phyloP scores from a whole-genome alignment of 23 tunicate species.

The Halocynthia aurantium region DNA sequence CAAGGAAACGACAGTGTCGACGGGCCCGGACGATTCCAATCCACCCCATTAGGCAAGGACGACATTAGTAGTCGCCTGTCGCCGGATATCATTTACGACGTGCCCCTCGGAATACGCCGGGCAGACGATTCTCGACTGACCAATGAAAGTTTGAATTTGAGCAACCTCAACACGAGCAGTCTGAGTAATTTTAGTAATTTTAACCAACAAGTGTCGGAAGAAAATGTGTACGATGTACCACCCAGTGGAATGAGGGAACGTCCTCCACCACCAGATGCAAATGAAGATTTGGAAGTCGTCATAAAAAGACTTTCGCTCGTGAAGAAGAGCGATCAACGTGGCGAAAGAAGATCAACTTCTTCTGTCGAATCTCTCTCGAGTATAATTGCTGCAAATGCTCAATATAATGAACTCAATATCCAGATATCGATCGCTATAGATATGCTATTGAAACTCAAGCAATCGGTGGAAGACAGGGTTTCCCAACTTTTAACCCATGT shows the following conservation, averaged over 20 bases:
- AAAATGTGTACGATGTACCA: constrained; percentile 91
- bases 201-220: constrained; percentile 16
- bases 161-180: neutral
- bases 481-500: constrained; percentile 67
- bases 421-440: constrained; percentile 41
- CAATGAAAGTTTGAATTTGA: constrained; percentile 10
- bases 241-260: constrained; percentile 52
- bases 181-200: neutral
- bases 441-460: constrained; percentile 48
- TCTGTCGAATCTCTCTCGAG: constrained; percentile 68
- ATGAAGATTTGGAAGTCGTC: constrained; percentile 12
- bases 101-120: constrained; percentile 7
- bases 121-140: neutral
- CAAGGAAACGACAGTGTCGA: neutral
- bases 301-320: constrained; percentile 19
- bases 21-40: neutral
- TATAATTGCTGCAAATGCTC: constrained; percentile 37
- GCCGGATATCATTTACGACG: constrained; percentile 24
- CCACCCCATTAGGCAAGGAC: neutral
- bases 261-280: neutral
- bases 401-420: constrained; percentile 47
- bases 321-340: neutral
- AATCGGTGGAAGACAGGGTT: constrained; percentile 71
- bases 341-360: constrained; percentile 31
- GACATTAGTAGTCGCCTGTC: neutral